These are phyloP conservation scores for Pangasius larnaudii DNA, from an alignment of 2,797 vertebrate species.

Conservation along the genomic window DNA sequence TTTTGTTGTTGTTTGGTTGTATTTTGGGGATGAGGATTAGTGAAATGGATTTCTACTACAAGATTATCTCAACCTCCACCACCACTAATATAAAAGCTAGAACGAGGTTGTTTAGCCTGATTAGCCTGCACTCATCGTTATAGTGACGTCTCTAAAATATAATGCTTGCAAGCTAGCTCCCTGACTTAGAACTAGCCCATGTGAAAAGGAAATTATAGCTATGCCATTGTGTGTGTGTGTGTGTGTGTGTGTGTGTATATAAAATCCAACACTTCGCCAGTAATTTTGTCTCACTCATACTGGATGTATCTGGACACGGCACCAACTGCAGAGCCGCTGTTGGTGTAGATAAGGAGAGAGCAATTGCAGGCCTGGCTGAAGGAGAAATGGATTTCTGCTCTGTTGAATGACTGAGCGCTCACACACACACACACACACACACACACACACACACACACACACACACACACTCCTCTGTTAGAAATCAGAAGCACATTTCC, in stretches of 20 bases:
- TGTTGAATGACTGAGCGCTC: not conserved
- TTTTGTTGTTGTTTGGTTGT: not conserved
- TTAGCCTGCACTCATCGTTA: not conserved
- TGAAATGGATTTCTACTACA: not conserved
- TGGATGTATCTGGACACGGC: slow-evolving; percentile 78
- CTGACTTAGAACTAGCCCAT: not conserved
- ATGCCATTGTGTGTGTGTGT: slow-evolving; percentile 70
- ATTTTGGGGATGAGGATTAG: not conserved
- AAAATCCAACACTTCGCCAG: slow-evolving; percentile 75
- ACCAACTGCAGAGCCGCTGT: slow-evolving; percentile 41
- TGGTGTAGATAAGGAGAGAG: slow-evolving; percentile 85
- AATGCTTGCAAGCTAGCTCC: not conserved
- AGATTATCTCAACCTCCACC: not conserved
- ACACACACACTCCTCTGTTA: slow-evolving; percentile 21
- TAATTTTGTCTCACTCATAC: slow-evolving; percentile 70
- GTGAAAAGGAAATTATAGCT: not conserved
- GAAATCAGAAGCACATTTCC: slow-evolving; percentile 31
- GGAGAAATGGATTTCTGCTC: slow-evolving; percentile 32
- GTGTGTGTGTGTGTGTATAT: slow-evolving; percentile 34
- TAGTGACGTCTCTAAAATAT: not conserved
- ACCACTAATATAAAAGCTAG: not conserved
- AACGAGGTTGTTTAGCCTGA: not conserved
- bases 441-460: slow-evolving; percentile 28
- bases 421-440: slow-evolving; percentile 25
- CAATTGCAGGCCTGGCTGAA: slow-evolving; percentile 67